These are phyloP conservation scores for Melanostoma scalare DNA, from an alignment of 2,888 invertebrate genomes.

Conservation along the genomic window DNA sequence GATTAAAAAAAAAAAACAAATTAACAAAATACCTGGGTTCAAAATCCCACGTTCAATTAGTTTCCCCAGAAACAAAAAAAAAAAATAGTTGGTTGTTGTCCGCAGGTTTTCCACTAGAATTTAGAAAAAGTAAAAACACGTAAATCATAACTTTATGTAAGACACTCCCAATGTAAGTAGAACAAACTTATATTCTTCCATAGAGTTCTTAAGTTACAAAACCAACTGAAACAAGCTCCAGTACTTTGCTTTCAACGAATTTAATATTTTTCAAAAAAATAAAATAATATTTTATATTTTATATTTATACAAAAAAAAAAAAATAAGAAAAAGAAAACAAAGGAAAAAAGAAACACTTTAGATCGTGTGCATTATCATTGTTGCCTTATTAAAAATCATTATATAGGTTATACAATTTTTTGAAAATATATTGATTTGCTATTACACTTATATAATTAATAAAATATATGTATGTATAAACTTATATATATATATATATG, in stretches of 20 bases:
- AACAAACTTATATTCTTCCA: slow-evolving; percentile 59
- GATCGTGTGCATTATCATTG: slow-evolving; percentile 71
- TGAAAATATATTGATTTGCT: slow-evolving; percentile 59
- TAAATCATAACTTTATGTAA: too few relatives aligned
- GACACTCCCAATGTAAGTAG: slow-evolving; percentile 18
- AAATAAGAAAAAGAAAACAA: slow-evolving; percentile 15
- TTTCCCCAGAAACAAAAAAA: slow-evolving; percentile 14
- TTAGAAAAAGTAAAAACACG: slow-evolving; percentile 17
- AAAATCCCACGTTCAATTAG: slow-evolving; percentile 55
- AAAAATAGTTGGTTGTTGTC: slow-evolving; percentile 4
- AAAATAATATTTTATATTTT: slow-evolving; percentile 31
- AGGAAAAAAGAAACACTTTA: slow-evolving; percentile 30
- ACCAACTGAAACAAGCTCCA: slow-evolving; percentile 35
- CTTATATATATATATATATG: slow-evolving; percentile 5
- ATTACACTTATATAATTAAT: slow-evolving; percentile 29
- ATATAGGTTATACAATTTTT: slow-evolving; percentile 56
- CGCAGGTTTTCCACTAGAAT: slow-evolving; percentile 22
- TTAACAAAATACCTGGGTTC: slow-evolving; percentile 44
- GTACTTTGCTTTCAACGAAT: slow-evolving; percentile 58
- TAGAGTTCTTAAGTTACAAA: slow-evolving; percentile 51
- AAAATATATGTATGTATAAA: slow-evolving; percentile 38
- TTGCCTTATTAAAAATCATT: slow-evolving; percentile 64
- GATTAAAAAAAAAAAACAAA: slow-evolving; percentile 9
- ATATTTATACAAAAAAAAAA: slow-evolving; percentile 45
- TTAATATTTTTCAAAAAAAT: slow-evolving; percentile 40